Evolutionary conservation across 2,888 invertebrate genomes (phyloP), one percentile per base, ranked within the genome.

Genomic region (Platycheirus rosarum): DNA sequence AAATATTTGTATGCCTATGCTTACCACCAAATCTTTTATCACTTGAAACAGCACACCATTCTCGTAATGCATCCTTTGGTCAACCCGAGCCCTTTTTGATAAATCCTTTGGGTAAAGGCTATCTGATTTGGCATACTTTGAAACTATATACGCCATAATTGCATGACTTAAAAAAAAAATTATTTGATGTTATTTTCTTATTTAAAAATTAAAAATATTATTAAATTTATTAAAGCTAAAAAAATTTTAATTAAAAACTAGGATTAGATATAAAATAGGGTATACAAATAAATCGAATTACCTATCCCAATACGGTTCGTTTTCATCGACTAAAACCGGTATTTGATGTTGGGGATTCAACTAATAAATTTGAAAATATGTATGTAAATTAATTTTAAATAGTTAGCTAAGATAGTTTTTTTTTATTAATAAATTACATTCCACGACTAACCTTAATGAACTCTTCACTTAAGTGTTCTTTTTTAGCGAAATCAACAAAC

Each of bases 331-430:
- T 37, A 94, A 88, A 11, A 92, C 92, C 6, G 94, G 93, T 44
- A 93, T 88, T 23, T 92, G 92, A 86, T 92, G 92, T 85, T 92
- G 91, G 0, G 93, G 93, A 87, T 93, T 93, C 1, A 92, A 85
- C 93, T 93, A 86, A n/a, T n/a, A n/a, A n/a, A n/a, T n/a, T n/a
- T n/a, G n/a, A n/a, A n/a, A n/a, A n/a, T n/a, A n/a, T n/a, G n/a
- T n/a, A n/a, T n/a, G n/a, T n/a, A n/a, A n/a, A n/a, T n/a, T n/a
- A n/a, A n/a, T n/a, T n/a, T n/a, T n/a, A n/a, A n/a, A n/a, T n/a
- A n/a, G n/a, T n/a, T n/a, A n/a, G n/a, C n/a, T n/a, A n/a, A n/a
- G n/a, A n/a, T n/a, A n/a, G n/a, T n/a, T n/a, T n/a, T n/a, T n/a
- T n/a, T n/a, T n/a, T n/a, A n/a, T n/a, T n/a, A n/a, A n/a, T n/a